These are phyloP conservation scores for Atrichornis clamosus DNA, from an alignment of 2,113 vertebrate species.

Conservation along the genomic window DNA sequence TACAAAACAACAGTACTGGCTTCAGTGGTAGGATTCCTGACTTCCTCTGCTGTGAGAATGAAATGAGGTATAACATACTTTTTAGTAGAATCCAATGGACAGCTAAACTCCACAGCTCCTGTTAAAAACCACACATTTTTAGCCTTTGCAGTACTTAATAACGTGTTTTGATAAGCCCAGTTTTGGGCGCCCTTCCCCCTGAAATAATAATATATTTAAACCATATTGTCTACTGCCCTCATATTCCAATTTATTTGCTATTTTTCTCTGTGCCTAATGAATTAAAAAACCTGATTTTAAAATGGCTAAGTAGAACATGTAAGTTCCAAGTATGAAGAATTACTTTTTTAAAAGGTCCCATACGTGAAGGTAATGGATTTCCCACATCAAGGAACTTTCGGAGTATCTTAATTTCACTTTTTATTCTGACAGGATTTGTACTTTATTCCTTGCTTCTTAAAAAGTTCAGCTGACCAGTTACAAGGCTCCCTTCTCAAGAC, in stretches of 20 bases:
- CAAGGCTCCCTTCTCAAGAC: neutral
- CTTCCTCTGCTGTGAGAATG: neutral
- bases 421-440: neutral
- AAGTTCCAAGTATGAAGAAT: neutral
- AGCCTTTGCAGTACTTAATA: neutral
- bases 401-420: neutral
- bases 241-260: neutral
- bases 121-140: neutral
- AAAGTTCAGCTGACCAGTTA: neutral
- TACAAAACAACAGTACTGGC: neutral
- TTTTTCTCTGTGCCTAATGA: neutral
- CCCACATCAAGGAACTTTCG: neutral
- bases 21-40: neutral
- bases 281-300: neutral
- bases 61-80: neutral
- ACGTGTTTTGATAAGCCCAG: neutral
- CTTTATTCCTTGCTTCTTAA: neutral
- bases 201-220: neutral
- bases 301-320: neutral
- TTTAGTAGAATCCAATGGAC: neutral
- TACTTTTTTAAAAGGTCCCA: neutral
- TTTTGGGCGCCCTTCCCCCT: neutral
- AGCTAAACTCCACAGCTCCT: neutral
- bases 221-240: neutral
- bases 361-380: neutral